phyloP scores from a whole-genome alignment of 2,113 vertebrate genomes.

The Noturus placidus region DNA sequence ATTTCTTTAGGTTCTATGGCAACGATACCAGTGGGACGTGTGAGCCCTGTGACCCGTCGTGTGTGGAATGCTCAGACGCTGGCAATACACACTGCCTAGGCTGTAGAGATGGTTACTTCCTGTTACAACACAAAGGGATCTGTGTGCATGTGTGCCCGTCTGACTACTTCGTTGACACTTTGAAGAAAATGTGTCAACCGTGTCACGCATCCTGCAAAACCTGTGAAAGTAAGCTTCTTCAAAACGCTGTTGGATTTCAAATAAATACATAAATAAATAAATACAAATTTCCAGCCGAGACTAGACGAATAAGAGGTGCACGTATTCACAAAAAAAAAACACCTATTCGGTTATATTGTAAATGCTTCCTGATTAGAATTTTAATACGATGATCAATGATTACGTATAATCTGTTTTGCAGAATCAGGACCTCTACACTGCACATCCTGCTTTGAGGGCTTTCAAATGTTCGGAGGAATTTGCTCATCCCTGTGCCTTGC shows the following conservation, averaged over 20 bases:
- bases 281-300: background rate
- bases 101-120: constrained; percentile 76
- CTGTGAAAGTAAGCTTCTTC: constrained; percentile 73
- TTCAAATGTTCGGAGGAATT: constrained; percentile 30
- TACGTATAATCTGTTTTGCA: background rate
- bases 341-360: background rate
- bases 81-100: constrained; percentile 74
- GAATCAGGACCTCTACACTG: constrained; percentile 32
- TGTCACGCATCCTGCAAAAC: constrained; percentile 85
- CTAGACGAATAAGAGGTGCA: background rate
- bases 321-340: background rate
- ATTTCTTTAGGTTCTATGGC: constrained; percentile 76
- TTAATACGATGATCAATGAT: background rate
- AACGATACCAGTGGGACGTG: constrained; percentile 71
- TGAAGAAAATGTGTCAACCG: constrained; percentile 69
- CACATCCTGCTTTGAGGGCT: constrained; percentile 46
- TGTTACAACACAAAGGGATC: constrained; percentile 67
- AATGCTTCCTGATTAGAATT: background rate
- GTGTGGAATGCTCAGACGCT: constrained; percentile 75
- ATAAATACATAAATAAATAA: too few relatives aligned
- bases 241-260: background rate
- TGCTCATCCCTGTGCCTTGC: constrained; percentile 42
- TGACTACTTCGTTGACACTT: constrained; percentile 68
- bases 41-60: constrained; percentile 80
- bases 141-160: constrained; percentile 80